These are phyloP conservation scores for Endomychus coccineus DNA, from an alignment of 2,888 invertebrate species.

Conservation along the genomic window DNA sequence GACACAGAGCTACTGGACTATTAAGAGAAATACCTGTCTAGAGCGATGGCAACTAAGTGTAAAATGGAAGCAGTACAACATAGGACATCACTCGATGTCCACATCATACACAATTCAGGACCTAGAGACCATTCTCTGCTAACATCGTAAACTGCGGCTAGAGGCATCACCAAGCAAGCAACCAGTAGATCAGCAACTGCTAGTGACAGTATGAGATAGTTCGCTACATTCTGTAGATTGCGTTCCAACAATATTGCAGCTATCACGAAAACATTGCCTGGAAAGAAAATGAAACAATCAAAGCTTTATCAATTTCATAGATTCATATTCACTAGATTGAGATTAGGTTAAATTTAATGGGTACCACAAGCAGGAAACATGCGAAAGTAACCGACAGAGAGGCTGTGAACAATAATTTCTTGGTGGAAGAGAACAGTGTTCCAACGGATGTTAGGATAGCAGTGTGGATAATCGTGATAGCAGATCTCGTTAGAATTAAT, in stretches of 20 bases:
- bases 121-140: conserved; percentile 78
- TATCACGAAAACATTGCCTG: conserved; percentile 92
- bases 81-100: conserved; percentile 87
- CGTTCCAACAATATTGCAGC: conserved; percentile 83
- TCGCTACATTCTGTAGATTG: conserved; percentile 80
- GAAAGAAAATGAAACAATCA: too few species aligned
- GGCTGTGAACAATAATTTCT: too few species aligned
- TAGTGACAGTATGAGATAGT: conserved; percentile 82
- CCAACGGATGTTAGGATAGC: too few species aligned
- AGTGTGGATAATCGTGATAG: too few species aligned
- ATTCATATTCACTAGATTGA: too few species aligned
- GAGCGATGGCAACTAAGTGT: conserved; percentile 73
- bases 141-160: conserved; percentile 67
- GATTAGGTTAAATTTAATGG: too few species aligned
- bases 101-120: conserved; percentile 85
- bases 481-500: too few species aligned
- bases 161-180: conserved; percentile 72
- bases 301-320: too few species aligned
- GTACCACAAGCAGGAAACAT: too few species aligned
- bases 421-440: too few species aligned
- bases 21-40: conserved; percentile 68
- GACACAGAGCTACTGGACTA: too few species aligned
- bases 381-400: too few species aligned
- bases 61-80: conserved; percentile 82
- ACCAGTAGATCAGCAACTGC: conserved; percentile 90